phyloP scores from a whole-genome alignment of 2,113 vertebrate species.

The Seriola quinqueradiata region DNA sequence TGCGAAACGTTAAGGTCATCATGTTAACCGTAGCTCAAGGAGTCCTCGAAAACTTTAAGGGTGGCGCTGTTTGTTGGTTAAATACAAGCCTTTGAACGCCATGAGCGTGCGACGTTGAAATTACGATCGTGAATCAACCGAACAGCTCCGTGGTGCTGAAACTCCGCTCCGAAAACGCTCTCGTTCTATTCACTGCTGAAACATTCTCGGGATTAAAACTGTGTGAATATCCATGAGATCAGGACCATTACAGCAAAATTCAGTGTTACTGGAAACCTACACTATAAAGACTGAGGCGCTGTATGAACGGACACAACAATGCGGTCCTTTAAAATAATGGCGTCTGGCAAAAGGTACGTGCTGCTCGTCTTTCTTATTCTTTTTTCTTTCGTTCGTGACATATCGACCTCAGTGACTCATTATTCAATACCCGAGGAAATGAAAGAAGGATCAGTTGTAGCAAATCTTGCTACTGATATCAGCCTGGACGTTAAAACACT shows the following conservation, averaged over 20 bases:
- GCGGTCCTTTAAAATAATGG: neutral
- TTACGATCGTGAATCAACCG: neutral
- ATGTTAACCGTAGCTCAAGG: neutral
- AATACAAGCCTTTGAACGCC: fast-evolving
- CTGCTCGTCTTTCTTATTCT: neutral
- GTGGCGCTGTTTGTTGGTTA: slow-evolving; percentile 43
- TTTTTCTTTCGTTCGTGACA: neutral
- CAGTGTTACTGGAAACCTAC: no score
- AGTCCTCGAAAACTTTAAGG: neutral
- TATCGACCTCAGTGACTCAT: slow-evolving; percentile 47
- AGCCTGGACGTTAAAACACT: slow-evolving; percentile 76
- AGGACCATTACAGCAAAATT: no score
- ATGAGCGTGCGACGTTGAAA: neutral
- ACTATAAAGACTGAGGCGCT: no score
- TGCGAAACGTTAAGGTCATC: no score
- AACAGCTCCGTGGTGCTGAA: slow-evolving; percentile 34
- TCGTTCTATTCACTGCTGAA: no score
- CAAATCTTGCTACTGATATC: slow-evolving; percentile 84
- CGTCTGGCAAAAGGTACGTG: slow-evolving; percentile 18
- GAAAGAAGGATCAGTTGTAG: slow-evolving; percentile 83
- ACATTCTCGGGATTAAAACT: no score
- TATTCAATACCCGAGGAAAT: slow-evolving; percentile 85
- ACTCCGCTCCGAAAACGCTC: neutral
- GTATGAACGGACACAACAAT: neutral
- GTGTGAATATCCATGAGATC: neutral